phyloP scores from a whole-genome alignment of 2,888 invertebrate species.

The Rhogogaster chlorosoma region DNA sequence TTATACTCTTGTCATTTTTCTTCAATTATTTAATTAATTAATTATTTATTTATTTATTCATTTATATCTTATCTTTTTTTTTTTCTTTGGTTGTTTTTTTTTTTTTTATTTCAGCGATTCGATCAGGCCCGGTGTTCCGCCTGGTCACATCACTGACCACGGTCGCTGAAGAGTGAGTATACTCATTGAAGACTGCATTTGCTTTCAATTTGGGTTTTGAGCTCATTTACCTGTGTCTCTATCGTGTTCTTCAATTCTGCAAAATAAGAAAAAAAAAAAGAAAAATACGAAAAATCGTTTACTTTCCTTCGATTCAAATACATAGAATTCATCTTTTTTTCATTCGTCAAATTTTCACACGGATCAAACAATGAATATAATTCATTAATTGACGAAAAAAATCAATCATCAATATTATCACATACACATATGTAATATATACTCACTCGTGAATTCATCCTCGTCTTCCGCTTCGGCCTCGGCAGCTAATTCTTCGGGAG shows the following conservation, averaged over 20 bases:
- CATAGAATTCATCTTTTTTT: not conserved
- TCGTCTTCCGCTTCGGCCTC: constrained; percentile 98
- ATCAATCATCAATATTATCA: not conserved
- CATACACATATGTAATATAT: constrained; percentile 48
- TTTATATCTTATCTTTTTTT: not conserved
- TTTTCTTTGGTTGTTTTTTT: not conserved
- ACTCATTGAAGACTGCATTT: constrained; percentile 97
- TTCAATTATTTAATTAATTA: not conserved
- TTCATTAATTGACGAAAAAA: not conserved
- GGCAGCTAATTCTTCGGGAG: constrained; percentile 97
- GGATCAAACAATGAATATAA: not conserved
- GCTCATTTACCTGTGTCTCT: constrained; percentile 97
- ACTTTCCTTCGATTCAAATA: not conserved
- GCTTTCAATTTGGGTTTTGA: constrained; percentile 97
- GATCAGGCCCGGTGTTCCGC: constrained; percentile 19
- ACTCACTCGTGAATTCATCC: constrained; percentile 97
- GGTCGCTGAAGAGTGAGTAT: constrained; percentile 69
- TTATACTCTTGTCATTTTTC: not conserved
- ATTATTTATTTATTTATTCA: not conserved
- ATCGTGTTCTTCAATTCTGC: constrained; percentile 98
- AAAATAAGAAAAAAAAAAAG: constrained; percentile 74
- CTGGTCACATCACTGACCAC: constrained; percentile 43
- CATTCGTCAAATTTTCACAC: not conserved
- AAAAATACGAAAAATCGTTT: constrained; percentile 5
- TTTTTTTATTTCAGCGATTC: not conserved